A percentile compares a stretch with the other conserved stretches of the same genome.
phyloP scores from a whole-genome alignment of 2,113 vertebrate genomes.

The Leiothrix lutea region DNA sequence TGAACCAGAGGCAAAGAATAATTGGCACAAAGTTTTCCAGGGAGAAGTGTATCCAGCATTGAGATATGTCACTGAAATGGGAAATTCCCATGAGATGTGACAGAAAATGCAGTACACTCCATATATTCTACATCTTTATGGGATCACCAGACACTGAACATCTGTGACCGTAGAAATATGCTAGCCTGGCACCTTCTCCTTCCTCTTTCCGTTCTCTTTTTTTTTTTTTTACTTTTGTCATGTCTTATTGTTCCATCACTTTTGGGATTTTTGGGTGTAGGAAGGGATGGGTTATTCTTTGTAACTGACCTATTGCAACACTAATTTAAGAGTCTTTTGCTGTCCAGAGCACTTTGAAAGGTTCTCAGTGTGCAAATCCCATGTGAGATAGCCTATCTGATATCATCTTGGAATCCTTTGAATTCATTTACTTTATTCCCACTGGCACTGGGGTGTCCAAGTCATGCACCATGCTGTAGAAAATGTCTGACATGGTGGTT shows the following conservation, averaged over 20 bases:
- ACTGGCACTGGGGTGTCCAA: background rate
- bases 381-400: background rate
- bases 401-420: background rate
- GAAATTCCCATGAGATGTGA: background rate
- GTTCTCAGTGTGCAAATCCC: background rate
- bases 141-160: background rate
- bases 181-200: background rate
- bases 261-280: background rate
- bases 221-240: background rate
- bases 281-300: background rate
- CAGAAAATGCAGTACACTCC: background rate
- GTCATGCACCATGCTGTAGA: background rate
- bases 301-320: background rate
- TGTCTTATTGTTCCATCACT: background rate
- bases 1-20: background rate
- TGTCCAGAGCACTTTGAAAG: background rate
- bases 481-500: background rate
- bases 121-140: background rate
- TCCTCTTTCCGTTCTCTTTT: background rate
- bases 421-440: background rate
- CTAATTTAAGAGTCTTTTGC: background rate
- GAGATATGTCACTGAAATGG: background rate
- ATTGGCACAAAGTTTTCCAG: background rate
- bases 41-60: background rate
- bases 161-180: background rate